Evolutionary conservation across 2,797 vertebrate genomes (phyloP).

Genomic region (Hippoglossus hippoglossus): DNA sequence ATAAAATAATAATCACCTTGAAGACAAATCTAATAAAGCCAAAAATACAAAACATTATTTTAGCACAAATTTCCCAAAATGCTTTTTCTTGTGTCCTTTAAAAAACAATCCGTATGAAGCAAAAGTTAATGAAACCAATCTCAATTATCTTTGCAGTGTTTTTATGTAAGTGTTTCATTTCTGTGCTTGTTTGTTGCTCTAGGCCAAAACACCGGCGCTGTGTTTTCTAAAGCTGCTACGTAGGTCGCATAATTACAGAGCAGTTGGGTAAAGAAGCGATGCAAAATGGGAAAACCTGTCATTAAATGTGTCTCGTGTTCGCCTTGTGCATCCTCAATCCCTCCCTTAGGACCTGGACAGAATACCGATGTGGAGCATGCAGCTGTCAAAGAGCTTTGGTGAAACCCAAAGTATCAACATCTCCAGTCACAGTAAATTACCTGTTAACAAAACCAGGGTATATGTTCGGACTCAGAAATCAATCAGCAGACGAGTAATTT

Average conservation of each 20-base stretch:
- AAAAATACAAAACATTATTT: too few species aligned
- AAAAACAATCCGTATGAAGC: background rate
- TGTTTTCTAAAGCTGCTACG: constrained; percentile 15
- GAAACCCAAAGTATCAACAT: background rate
- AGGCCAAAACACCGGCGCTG: constrained; percentile 30
- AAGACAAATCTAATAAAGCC: too few species aligned
- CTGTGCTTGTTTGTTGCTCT: constrained; percentile 30
- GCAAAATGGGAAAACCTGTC: constrained; percentile 36
- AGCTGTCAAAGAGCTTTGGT: background rate
- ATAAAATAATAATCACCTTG: too few species aligned
- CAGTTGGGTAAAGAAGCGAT: constrained; percentile 40
- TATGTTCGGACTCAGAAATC: background rate
- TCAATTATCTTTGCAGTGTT: constrained; percentile 10
- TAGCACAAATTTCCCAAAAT: too few species aligned
- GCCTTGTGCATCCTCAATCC: constrained; percentile 14
- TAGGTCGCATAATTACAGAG: constrained; percentile 22
- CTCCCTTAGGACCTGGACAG: constrained; percentile 9
- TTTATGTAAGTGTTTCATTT: constrained; percentile 1
- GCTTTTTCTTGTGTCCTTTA: background rate
- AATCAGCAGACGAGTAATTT: constrained; percentile 1
- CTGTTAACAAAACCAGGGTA: constrained; percentile 1
- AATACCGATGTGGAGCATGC: constrained; percentile 34
- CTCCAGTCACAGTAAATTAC: constrained; percentile 12
- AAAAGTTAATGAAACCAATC: constrained; percentile 5
- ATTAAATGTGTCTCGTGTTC: constrained; percentile 10